A percentile compares a stretch with the other conserved stretches of the same genome.
These are phyloP conservation scores for Eclectus roratus DNA, from an alignment of 2,113 vertebrate genomes.

Conservation along the genomic window DNA sequence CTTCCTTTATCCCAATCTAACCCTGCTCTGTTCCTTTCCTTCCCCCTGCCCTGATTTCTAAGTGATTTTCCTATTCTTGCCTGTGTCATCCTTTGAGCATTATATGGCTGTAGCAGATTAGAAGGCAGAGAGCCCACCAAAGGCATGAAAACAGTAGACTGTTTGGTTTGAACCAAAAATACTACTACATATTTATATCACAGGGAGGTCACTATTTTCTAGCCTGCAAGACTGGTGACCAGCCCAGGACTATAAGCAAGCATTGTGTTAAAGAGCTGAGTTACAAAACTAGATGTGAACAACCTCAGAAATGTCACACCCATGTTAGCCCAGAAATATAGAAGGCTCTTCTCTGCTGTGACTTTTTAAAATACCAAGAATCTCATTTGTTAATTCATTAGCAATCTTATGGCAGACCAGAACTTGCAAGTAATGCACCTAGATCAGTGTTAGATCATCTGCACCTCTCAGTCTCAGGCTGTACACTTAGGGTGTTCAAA, in stretches of 20 bases:
- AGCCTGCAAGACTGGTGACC: not conserved
- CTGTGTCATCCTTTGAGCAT: not conserved
- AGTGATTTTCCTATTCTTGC: not conserved
- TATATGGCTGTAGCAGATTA: not conserved
- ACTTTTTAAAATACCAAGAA: not conserved
- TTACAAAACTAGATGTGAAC: not conserved
- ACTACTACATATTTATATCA: not conserved
- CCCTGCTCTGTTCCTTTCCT: not conserved
- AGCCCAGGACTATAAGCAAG: not conserved
- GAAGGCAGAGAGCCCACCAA: not conserved
- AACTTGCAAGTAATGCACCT: accelerated
- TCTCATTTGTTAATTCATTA: not conserved
- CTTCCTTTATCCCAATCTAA: not conserved
- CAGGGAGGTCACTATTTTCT: not conserved
- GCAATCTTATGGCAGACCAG: not conserved
- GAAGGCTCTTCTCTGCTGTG: not conserved
- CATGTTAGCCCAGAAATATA: not conserved
- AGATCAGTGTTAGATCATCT: not conserved
- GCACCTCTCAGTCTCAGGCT: not conserved
- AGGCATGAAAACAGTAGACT: not conserved
- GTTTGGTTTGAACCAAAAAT: not conserved
- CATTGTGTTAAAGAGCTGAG: not conserved
- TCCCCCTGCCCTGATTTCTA: not conserved
- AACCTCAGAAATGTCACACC: not conserved
- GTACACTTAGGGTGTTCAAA: not conserved